Base-by-base conservation (phyloP, 53 echinoderm and acorn worm genomes). In the Luidia sarsii region DNA sequence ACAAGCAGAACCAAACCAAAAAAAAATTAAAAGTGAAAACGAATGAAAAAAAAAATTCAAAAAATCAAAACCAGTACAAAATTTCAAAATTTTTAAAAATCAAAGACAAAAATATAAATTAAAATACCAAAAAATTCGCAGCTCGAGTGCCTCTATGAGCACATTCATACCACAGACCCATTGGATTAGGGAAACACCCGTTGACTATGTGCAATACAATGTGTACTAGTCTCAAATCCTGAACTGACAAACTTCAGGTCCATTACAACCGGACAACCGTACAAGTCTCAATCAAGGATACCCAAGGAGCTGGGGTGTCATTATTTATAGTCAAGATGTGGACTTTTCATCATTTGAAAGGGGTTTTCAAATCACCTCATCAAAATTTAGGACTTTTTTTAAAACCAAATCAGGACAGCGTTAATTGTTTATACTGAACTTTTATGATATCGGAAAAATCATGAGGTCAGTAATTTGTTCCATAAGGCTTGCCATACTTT, bases 201-300 rank as follows among this genome's bases (percentile, higher is more conserved):
- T 49, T 7, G 13, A 68, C 28, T 7, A 68, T n/a, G 68, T 50
- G 32, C 68, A 50, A 68, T 68, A 69, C 50, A 32, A 69, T 48
- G 70, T 69, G 51, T 34, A 33, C 70, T n/a, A 29, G 2, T 29
- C 21, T 20, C 19, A 21, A 25, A n/a, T 69, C 32, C 4, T 15
- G 4, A 46, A 20, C 50, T 28, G 50, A 9, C 33, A 30, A 22
- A 64, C n/a, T 33, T 33, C 35, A 28, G 48, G 29, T 5, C 15
- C 1, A 23, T 25, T n/a, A 8, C 15, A 23, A 39, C 29, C 8
- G 22, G 20, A 36, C 28, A 16, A 18, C 8, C 5, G 21, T 39
- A 14, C 32, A 48, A 11, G 48, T 25, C n/a, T 48, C 23, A 3
- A 9, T 27, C 28, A 8, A 57, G 3, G 32, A 6, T 28, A 57